Conservation (phyloP, 2,888 invertebrate genomes). For the Machimus rusticus region DNA sequence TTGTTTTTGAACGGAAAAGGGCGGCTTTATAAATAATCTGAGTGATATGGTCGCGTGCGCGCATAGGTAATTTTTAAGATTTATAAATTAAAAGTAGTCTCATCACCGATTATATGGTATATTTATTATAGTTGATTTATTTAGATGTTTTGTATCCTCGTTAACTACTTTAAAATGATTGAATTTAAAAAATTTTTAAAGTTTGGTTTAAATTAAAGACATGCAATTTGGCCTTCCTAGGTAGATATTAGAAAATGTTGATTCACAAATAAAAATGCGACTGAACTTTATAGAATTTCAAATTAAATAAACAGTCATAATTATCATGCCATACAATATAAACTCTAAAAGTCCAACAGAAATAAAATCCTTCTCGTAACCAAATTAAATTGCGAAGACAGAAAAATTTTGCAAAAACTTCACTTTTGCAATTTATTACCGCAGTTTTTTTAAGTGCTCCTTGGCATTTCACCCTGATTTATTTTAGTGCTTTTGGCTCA, state of each 20-base stretch:
- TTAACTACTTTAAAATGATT: neutral
- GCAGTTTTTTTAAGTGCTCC: neutral
- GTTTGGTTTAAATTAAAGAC: too few species aligned
- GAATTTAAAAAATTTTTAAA: too few species aligned
- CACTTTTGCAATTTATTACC: neutral
- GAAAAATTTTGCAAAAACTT: neutral
- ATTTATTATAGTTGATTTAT: neutral
- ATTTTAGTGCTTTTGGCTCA: neutral
- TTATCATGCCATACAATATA: neutral
- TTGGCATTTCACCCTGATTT: neutral
- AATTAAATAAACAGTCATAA: neutral
- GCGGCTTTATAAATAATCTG: constrained; percentile 11
- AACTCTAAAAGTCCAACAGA: neutral
- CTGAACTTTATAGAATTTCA: neutral
- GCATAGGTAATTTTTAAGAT: neutral
- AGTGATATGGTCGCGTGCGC: neutral
- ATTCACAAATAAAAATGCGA: too few species aligned
- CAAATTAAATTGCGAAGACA: neutral
- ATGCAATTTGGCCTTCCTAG: too few species aligned
- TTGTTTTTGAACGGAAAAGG: constrained; percentile 11
- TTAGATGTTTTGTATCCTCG: neutral
- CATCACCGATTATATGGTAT: too few species aligned
- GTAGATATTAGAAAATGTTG: too few species aligned
- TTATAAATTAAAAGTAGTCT: neutral
- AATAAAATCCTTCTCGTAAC: neutral